Percentiles rank a stretch among this genome's conserved stretches.
These are phyloP conservation scores for Sinocyclocheilus maitianheensis DNA, from an alignment of 2,113 vertebrate species.

Conservation along the genomic window DNA sequence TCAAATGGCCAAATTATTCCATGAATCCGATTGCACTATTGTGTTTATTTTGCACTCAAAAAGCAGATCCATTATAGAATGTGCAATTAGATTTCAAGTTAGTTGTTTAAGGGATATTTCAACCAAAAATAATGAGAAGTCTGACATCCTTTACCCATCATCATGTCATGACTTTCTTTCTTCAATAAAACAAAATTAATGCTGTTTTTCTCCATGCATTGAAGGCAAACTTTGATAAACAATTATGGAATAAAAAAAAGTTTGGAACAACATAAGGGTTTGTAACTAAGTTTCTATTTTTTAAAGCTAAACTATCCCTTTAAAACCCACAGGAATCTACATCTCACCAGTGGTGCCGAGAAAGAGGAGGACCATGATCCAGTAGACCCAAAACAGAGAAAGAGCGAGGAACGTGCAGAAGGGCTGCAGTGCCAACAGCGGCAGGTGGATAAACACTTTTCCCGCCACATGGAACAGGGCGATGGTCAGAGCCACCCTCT, in stretches of 20 bases:
- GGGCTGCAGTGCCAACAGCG: constrained; percentile 91
- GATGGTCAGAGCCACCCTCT: constrained; percentile 92
- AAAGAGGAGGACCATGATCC: constrained; percentile 92
- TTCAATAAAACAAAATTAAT: background rate
- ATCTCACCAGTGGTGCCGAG: constrained; percentile 88
- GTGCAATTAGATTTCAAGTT: background rate
- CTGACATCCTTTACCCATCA: background rate
- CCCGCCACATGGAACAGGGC: constrained; percentile 97
- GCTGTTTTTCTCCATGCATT: background rate
- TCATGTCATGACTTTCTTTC: background rate
- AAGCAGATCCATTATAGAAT: no score
- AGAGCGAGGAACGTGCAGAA: constrained; percentile 95
- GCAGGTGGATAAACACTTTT: constrained; percentile 95
- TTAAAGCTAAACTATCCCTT: background rate
- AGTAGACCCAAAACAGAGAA: constrained; percentile 92
- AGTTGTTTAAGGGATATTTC: background rate
- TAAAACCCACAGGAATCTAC: background rate
- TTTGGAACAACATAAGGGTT: background rate
- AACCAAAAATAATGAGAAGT: background rate
- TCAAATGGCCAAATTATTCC: background rate
- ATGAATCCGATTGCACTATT: background rate
- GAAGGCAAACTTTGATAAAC: background rate
- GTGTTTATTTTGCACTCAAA: no score
- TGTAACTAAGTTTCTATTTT: background rate
- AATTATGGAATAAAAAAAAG: background rate